A percentile compares a stretch with the other conserved stretches of the same genome.
These are phyloP conservation scores for Melanaphis sacchari DNA, from an alignment of 1,140 invertebrate genomes.

Conservation along the genomic window DNA sequence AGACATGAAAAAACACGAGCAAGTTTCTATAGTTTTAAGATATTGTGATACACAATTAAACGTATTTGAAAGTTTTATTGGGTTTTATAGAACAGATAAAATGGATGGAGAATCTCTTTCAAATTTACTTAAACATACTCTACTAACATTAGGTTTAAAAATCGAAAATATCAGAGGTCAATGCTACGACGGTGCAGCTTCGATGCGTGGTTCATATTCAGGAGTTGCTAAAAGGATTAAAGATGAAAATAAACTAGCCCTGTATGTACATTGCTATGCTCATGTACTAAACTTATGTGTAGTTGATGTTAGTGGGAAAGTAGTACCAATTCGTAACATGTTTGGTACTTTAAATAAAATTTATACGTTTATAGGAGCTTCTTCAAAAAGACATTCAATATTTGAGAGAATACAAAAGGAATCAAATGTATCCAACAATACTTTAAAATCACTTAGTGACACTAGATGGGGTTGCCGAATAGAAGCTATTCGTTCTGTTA, in stretches of 20 bases:
- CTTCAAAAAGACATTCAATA: background rate
- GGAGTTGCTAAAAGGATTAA: background rate
- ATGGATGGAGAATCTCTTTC: background rate
- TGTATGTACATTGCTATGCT: background rate
- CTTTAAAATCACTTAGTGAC: constrained; percentile 9
- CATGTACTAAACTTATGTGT: background rate
- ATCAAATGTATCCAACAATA: background rate
- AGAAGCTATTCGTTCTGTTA: background rate
- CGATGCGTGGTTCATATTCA: background rate
- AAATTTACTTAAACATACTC: background rate
- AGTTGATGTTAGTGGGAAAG: background rate
- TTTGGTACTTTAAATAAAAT: background rate
- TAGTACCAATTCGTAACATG: background rate
- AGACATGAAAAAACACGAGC: background rate
- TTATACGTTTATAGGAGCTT: background rate
- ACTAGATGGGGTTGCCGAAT: background rate
- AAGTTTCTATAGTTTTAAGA: background rate
- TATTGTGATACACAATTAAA: background rate
- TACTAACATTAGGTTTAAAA: background rate
- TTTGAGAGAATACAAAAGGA: background rate
- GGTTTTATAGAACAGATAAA: background rate
- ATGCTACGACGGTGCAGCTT: background rate
- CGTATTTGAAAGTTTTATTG: background rate
- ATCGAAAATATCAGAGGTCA: background rate
- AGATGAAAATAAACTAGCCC: background rate